phyloP scores from a whole-genome alignment of 2,113 vertebrate species.

The Zosterops pallidus region DNA sequence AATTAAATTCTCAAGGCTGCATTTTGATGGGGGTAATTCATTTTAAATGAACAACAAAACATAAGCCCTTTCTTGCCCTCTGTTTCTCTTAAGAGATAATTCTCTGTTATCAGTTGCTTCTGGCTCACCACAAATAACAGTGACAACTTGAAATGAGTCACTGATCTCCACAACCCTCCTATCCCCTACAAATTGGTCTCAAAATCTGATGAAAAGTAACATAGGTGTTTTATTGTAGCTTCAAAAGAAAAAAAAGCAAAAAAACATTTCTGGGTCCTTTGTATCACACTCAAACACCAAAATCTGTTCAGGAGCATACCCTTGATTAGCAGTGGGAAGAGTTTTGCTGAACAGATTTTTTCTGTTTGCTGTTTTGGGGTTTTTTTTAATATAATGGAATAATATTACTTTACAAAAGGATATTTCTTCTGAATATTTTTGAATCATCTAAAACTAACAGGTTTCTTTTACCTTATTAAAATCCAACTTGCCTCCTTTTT shows the following conservation, averaged over 20 bases:
- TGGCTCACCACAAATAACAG: conserved; percentile 65
- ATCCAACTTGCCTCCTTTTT: not conserved
- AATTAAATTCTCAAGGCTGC: conserved; percentile 72
- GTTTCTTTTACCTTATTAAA: not conserved
- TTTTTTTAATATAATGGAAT: not conserved
- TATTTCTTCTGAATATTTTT: not conserved
- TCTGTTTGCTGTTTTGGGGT: not conserved
- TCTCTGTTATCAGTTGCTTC: conserved; percentile 63
- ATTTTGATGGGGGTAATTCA: conserved; percentile 60
- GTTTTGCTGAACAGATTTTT: not conserved
- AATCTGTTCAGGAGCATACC: not conserved
- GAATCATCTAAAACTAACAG: not conserved
- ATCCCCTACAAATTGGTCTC: conserved; percentile 2
- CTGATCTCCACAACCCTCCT: not conserved
- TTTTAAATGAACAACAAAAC: conserved; percentile 68
- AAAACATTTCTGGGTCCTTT: not conserved
- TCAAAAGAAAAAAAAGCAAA: not conserved
- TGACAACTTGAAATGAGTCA: conserved; percentile 51
- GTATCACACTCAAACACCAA: not conserved
- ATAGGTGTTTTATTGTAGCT: not conserved
- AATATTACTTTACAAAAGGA: not conserved
- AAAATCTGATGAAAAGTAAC: conserved; percentile 25
- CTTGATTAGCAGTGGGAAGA: not conserved
- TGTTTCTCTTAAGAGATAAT: conserved; percentile 38
- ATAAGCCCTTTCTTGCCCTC: conserved; percentile 7